Evolutionary conservation across 1,140 invertebrate genomes (phyloP).

Genomic region (Tetramorium alpestre): DNA sequence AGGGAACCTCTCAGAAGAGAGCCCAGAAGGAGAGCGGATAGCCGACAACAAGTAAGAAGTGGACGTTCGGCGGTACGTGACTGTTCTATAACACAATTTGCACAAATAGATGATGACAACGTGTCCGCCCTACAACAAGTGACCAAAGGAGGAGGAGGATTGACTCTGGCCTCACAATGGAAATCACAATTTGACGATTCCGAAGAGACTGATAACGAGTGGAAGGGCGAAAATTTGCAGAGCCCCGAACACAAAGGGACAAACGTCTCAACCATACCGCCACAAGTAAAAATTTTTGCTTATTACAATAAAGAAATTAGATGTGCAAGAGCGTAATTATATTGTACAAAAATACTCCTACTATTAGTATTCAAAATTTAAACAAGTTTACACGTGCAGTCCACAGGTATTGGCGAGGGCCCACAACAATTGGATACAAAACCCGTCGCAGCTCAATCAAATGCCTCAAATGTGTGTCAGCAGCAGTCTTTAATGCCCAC

Average conservation of each 20-base stretch:
- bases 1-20: slow-evolving; percentile 84
- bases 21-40: slow-evolving; percentile 79
- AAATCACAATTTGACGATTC: slow-evolving; percentile 98
- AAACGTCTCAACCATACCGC: slow-evolving; percentile 74
- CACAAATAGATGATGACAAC: slow-evolving; percentile 97
- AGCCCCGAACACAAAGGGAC: slow-evolving; percentile 89
- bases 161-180: slow-evolving; percentile 96
- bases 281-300: slow-evolving; percentile 76
- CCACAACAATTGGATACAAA: slow-evolving; percentile 71
- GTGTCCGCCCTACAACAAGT: slow-evolving; percentile 94
- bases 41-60: slow-evolving; percentile 80
- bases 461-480: slow-evolving; percentile 69
- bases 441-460: slow-evolving; percentile 69
- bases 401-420: slow-evolving; percentile 75
- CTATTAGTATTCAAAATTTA: not conserved
- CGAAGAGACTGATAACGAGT: slow-evolving; percentile 96
- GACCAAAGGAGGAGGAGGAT: slow-evolving; percentile 90
- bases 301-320: not conserved
- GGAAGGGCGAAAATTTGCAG: slow-evolving; percentile 92
- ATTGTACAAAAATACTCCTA: not conserved
- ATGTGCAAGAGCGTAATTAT: not conserved
- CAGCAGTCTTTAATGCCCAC: slow-evolving; percentile 79
- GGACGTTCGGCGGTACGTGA: slow-evolving; percentile 84
- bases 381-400: slow-evolving; percentile 62
- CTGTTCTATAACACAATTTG: slow-evolving; percentile 94